Conservation (phyloP, 2,113 vertebrate genomes). For the Gavia stellata region DNA sequence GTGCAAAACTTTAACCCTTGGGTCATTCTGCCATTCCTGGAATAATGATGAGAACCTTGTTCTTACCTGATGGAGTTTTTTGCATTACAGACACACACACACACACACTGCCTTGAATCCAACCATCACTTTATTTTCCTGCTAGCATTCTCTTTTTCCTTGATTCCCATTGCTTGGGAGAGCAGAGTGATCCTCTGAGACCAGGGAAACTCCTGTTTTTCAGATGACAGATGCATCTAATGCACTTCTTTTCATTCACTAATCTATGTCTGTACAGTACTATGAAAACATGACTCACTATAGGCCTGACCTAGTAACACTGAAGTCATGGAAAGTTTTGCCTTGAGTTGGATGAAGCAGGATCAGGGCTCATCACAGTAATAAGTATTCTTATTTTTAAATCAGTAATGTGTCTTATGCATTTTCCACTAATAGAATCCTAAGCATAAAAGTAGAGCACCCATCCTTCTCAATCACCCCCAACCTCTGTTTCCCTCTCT, state of each 20-base stretch:
- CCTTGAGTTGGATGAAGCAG: background rate
- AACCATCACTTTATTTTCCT: background rate
- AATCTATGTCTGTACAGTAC: background rate
- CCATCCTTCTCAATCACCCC: background rate
- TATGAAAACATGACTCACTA: background rate
- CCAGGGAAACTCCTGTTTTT: background rate
- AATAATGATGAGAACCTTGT: background rate
- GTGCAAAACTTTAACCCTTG: conserved; percentile 38
- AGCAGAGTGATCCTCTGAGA: conserved; percentile 9
- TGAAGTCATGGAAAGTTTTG: background rate
- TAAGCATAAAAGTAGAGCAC: background rate
- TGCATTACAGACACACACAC: background rate
- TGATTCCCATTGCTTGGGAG: background rate
- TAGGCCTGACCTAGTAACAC: background rate
- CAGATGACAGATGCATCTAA: background rate
- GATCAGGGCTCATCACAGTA: conserved; percentile 2
- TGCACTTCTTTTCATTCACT: background rate
- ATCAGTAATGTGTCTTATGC: conserved; percentile 7
- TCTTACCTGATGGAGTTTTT: background rate
- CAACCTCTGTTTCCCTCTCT: background rate
- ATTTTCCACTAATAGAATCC: background rate
- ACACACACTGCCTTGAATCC: background rate
- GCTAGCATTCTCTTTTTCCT: background rate
- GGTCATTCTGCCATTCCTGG: background rate
- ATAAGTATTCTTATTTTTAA: conserved; percentile 41